Evolutionary conservation across 2,888 invertebrate genomes (phyloP), one percentile per base, ranked within the genome.

Genomic region (Pachycephus smyrnensis): DNA sequence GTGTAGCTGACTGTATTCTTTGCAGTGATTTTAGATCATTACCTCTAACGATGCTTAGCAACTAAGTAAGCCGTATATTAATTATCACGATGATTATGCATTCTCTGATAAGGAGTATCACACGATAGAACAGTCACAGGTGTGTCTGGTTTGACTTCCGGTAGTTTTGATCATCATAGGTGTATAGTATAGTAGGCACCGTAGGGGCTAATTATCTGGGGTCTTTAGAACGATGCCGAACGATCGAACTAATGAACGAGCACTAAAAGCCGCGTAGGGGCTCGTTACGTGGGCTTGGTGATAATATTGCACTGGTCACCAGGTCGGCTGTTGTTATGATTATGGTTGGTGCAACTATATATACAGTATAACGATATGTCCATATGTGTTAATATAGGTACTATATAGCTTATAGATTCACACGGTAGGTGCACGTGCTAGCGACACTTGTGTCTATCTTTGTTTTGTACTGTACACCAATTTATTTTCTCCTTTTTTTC

Each of bases 241-340:
- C 73, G 75, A 80, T 69, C 75, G 40, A 71, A 33, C 76, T 80
- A 76, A 81, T 78, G 80, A 80, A 81, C 74, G 35, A 55, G 73
- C 73, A 68, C 75, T 68, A 75, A 78, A 80, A 78, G 77, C 76
- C 55, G 9, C 23, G 55, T 23, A 23, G 55, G 23, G 6, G 40
- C 37, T 12, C 12, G 37, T 15, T 15, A 4, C 40, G 4, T 15
- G 15, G 40, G 15, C 6, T 40, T 15, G 15, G 4, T 15, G 15
- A 15, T 15, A 40, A 40, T 15, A 40, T 15, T 6, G 40, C 9
- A 23, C 55, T 9, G 9, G 23, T 23, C 9, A 23, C 2, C 2
- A 23, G 55, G 55, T 55, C 55, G 23, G 6, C 23, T 2, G 1
- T 23, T 55, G 23, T 23, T 55, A 23, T 23, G 23, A 35, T 6